Evolutionary conservation across 2,113 vertebrate species (phyloP).

Genomic region (Gopherus evgoodei): DNA sequence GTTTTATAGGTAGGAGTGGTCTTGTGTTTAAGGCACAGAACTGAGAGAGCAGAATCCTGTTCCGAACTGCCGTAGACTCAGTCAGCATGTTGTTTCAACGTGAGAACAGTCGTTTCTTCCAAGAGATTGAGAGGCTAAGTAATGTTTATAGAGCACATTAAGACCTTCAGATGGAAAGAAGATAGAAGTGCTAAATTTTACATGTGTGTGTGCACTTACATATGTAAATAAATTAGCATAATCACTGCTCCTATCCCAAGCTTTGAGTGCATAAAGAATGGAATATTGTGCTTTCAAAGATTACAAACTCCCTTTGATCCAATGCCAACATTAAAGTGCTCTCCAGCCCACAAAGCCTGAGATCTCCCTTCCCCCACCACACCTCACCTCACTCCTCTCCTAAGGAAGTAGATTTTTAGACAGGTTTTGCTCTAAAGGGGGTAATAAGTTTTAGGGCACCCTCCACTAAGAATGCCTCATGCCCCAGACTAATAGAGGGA

Average conservation of each 20-base stretch:
- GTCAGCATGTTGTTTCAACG: rapidly evolving
- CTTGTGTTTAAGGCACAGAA: neutral
- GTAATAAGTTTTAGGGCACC: rapidly evolving
- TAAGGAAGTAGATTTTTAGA: rapidly evolving
- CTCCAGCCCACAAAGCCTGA: neutral
- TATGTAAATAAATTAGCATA: neutral
- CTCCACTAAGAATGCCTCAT: neutral
- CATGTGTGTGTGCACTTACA: neutral
- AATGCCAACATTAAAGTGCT: neutral
- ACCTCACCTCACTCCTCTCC: neutral
- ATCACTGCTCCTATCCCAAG: neutral
- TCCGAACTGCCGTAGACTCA: rapidly evolving
- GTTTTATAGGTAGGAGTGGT: rapidly evolving
- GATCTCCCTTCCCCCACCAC: neutral
- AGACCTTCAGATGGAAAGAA: neutral
- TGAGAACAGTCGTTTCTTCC: neutral
- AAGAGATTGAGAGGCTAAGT: neutral
- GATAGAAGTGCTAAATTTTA: neutral
- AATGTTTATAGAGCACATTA: neutral
- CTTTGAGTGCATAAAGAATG: neutral
- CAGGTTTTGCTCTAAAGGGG: rapidly evolving
- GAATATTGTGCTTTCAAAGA: neutral
- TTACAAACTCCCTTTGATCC: neutral
- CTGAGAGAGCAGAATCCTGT: neutral
- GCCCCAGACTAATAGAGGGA: neutral